Base-by-base conservation (phyloP, 2,888 invertebrate genomes). In the Aplocera efformata region DNA sequence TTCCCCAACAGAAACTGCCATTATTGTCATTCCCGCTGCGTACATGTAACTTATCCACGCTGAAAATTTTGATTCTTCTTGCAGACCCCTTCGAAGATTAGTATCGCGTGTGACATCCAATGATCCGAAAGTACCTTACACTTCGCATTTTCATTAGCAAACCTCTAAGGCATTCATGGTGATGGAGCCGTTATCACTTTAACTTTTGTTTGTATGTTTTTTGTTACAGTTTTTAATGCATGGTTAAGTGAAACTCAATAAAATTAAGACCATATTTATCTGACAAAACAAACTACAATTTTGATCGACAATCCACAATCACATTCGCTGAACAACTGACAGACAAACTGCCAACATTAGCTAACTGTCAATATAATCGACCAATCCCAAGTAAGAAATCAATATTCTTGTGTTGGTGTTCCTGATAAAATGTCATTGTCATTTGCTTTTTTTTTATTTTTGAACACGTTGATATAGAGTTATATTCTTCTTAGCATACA, bases 1-100 rank as follows among this genome's bases (percentile, higher is more conserved):
- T 90, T 97, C 96, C 80, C 93, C 94, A 79, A 95, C 92, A 72
- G 94, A 94, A 80, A 95, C 94, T 88, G 95, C 94, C 96, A 96
- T 96, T 82, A 92, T 91, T 89, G 91, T 91, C 91, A 91, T 91
- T 91, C 88, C 89, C 83, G 85, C 84, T 81, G 80, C 81, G 81
- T 86, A 73, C 83, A 84, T 79, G 72, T 71, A 80, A 77, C 79
- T 61, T 73, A 77, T 72, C 72, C 73, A 63, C 59, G 61, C 56
- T 53, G 61, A 79, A 79, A 79, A 69, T 60, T 48, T 56, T 50
- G 61, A 63, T 61, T 67, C 67, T 64, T 65, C 59, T 58, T 37
- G 50, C 56, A 69, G 66, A 69, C 65, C 68, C 51, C 66, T 67
- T 61, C 57, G 65, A 65, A 71, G 70, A 69, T 67, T 58, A 63